Percentiles rank a stretch among this genome's conserved stretches.
These are phyloP conservation scores for Excalfactoria chinensis DNA, from an alignment of 2,113 vertebrate genomes.

Conservation along the genomic window DNA sequence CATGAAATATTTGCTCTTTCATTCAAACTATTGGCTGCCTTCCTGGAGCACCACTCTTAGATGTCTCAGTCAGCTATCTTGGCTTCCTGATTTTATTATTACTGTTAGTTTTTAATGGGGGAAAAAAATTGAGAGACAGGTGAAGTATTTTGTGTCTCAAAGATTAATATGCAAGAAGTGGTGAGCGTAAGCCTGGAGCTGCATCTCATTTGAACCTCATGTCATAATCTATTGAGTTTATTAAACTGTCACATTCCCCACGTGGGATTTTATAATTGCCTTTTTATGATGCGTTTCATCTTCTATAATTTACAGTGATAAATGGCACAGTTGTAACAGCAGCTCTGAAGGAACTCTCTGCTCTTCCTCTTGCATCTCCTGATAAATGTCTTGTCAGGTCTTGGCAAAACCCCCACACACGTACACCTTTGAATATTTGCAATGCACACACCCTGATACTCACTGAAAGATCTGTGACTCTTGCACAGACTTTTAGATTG, in stretches of 20 bases:
- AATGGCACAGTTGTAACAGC: slow-evolving; percentile 3
- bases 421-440: slow-evolving; percentile 48
- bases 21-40: not conserved
- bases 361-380: not conserved
- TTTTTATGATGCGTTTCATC: slow-evolving; percentile 15
- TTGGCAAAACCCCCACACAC: not conserved
- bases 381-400: slow-evolving; percentile 41
- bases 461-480: not conserved
- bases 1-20: not conserved
- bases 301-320: slow-evolving; percentile 25
- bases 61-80: not conserved
- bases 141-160: not conserved
- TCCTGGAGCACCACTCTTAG: not conserved
- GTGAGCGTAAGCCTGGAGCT: not conserved
- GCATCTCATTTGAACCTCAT: not conserved
- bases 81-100: not conserved
- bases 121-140: not conserved
- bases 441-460: not conserved
- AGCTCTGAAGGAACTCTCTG: not conserved
- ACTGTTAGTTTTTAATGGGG: not conserved
- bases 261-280: slow-evolving; percentile 34
- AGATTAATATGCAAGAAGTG: not conserved
- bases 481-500: not conserved
- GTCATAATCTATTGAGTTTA: not conserved
- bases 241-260: slow-evolving; percentile 45